phyloP scores from a whole-genome alignment of 2,797 vertebrate genomes.

The Notolabrus celidotus region DNA sequence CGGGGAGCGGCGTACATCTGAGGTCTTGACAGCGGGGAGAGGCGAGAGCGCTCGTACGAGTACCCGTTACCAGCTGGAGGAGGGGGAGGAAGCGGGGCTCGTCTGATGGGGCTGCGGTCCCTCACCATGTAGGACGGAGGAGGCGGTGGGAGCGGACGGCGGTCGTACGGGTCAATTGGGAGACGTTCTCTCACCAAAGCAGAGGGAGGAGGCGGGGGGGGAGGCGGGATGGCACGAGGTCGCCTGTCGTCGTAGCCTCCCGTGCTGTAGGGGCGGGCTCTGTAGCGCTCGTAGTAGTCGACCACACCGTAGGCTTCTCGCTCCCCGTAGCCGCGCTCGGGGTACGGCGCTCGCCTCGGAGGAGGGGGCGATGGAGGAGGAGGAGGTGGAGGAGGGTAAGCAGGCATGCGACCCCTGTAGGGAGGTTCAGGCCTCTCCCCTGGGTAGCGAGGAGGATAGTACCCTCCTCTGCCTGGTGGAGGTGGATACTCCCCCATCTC shows the following conservation, averaged over 20 bases:
- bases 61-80: constrained; percentile 89
- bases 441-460: constrained; percentile 79
- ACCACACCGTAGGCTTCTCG: constrained; percentile 75
- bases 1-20: constrained; percentile 88
- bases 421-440: constrained; percentile 75
- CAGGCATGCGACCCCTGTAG: constrained; percentile 75
- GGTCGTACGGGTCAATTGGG: constrained; percentile 86
- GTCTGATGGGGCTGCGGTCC: constrained; percentile 93
- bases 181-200: constrained; percentile 87
- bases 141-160: constrained; percentile 83
- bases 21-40: constrained; percentile 89
- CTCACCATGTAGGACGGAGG: constrained; percentile 86
- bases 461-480: constrained; percentile 76
- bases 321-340: constrained; percentile 75
- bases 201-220: constrained; percentile 86
- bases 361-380: constrained; percentile 78
- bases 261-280: constrained; percentile 76
- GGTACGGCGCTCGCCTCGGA: constrained; percentile 74
- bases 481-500: constrained; percentile 85
- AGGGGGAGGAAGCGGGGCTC: constrained; percentile 80
- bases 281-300: constrained; percentile 87
- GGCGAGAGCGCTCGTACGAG: constrained; percentile 90
- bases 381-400: constrained; percentile 78
- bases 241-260: constrained; percentile 76
- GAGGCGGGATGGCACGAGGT: constrained; percentile 78